Conservation (phyloP, 1,140 invertebrate species). For the Hormaphis cornu region DNA sequence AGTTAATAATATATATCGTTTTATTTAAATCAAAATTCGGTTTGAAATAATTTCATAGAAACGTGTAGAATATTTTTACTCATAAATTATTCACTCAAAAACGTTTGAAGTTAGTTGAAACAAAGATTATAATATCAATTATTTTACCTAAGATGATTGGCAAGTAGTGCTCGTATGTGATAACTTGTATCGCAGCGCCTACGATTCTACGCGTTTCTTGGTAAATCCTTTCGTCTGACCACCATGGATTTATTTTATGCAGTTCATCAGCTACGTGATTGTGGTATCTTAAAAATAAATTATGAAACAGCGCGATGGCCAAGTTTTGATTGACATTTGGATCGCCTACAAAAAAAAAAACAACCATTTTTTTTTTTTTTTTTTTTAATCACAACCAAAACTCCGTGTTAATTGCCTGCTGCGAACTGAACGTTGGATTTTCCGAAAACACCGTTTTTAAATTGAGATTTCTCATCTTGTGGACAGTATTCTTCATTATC, state of each 20-base stretch:
- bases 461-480: background rate
- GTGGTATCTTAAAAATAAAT: slow-evolving; percentile 37
- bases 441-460: background rate
- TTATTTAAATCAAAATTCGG: no score
- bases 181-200: slow-evolving; percentile 49
- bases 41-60: no score
- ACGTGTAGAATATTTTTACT: no score
- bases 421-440: slow-evolving; percentile 3
- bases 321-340: slow-evolving; percentile 29
- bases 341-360: slow-evolving; percentile 14
- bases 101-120: no score
- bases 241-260: slow-evolving; percentile 32
- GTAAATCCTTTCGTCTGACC: slow-evolving; percentile 36
- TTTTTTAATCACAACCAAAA: no score
- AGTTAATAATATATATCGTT: no score
- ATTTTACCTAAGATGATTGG: slow-evolving; percentile 53
- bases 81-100: no score
- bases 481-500: background rate
- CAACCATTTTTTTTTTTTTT: no score
- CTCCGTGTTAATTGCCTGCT: no score
- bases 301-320: slow-evolving; percentile 31
- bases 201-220: slow-evolving; percentile 40
- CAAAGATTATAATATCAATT: no score
- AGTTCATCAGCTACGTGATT: slow-evolving; percentile 37
- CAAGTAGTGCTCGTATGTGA: slow-evolving; percentile 58